Conservation (phyloP, 2,888 invertebrate genomes). For the Lithodes maja region DNA sequence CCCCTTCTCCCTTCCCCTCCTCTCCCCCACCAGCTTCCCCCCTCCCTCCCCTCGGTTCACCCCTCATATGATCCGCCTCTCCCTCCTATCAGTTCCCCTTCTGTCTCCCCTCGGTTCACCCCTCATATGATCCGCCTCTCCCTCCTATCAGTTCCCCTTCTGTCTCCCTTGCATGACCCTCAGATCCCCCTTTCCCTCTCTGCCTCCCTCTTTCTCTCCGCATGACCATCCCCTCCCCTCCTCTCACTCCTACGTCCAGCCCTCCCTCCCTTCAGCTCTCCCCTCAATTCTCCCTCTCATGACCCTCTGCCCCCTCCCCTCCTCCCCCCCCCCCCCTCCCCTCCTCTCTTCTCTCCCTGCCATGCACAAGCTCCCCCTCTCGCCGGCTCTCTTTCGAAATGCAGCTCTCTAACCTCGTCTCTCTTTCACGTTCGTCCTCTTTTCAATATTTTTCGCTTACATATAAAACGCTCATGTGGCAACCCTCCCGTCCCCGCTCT, state of each 20-base stretch:
- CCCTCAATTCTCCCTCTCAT: neutral
- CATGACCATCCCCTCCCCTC: neutral
- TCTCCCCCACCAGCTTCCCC: neutral
- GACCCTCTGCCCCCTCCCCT: neutral
- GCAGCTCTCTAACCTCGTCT: conserved; percentile 3
- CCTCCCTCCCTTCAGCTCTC: neutral
- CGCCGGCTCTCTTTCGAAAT: conserved; percentile 23
- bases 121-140: neutral
- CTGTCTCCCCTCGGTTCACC: neutral
- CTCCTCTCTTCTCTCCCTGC: neutral
- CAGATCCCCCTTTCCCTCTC: neutral
- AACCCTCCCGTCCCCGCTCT: neutral
- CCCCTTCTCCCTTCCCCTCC: conserved; percentile 17
- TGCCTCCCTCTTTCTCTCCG: neutral
- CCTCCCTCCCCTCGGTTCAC: neutral
- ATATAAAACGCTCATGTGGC: neutral
- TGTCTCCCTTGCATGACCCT: neutral
- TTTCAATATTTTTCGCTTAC: conserved; percentile 6
- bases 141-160: neutral
- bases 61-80: neutral
- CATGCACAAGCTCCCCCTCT: neutral
- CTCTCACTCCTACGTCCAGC: neutral
- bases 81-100: neutral
- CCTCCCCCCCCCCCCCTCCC: neutral
- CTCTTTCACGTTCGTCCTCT: conserved; percentile 2